phyloP scores from a whole-genome alignment of 2,888 invertebrate species.

The Drosophila nigricruria region DNA sequence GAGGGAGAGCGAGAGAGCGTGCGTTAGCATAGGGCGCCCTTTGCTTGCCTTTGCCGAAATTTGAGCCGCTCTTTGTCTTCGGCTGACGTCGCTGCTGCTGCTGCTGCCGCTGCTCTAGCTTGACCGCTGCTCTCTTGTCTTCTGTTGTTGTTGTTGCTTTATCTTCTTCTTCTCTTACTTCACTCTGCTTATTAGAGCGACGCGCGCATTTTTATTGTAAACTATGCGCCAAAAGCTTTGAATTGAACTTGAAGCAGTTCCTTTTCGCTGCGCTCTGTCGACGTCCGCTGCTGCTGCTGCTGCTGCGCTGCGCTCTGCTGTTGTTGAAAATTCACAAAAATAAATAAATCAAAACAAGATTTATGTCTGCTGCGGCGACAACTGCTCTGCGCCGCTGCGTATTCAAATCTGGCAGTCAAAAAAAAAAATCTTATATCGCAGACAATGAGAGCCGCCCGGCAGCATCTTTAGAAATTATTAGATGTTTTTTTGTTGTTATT shows the following conservation, averaged over 20 bases:
- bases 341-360: slow-evolving; percentile 70
- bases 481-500: slow-evolving; percentile 44
- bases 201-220: slow-evolving; percentile 49
- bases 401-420: slow-evolving; percentile 58
- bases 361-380: slow-evolving; percentile 51
- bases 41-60: slow-evolving; percentile 35
- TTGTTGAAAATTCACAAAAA: slow-evolving; percentile 41
- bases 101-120: slow-evolving; percentile 3
- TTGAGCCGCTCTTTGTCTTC: slow-evolving; percentile 49
- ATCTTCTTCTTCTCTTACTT: background rate
- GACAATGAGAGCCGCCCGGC: slow-evolving; percentile 44
- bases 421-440: slow-evolving; percentile 37
- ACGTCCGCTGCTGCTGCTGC: background rate
- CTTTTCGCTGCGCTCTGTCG: slow-evolving; percentile 5
- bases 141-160: too few relatives aligned
- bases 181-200: slow-evolving; percentile 28
- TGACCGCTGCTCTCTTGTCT: slow-evolving; percentile 23
- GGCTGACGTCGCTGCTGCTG: background rate
- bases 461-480: slow-evolving; percentile 66
- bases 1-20: background rate
- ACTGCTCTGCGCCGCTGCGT: slow-evolving; percentile 30
- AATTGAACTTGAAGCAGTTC: slow-evolving; percentile 26
- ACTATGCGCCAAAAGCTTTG: slow-evolving; percentile 60
- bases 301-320: background rate
- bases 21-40: slow-evolving; percentile 29